Evolutionary conservation across 2,888 invertebrate species (phyloP).

Genomic region (Troilus luridus): DNA sequence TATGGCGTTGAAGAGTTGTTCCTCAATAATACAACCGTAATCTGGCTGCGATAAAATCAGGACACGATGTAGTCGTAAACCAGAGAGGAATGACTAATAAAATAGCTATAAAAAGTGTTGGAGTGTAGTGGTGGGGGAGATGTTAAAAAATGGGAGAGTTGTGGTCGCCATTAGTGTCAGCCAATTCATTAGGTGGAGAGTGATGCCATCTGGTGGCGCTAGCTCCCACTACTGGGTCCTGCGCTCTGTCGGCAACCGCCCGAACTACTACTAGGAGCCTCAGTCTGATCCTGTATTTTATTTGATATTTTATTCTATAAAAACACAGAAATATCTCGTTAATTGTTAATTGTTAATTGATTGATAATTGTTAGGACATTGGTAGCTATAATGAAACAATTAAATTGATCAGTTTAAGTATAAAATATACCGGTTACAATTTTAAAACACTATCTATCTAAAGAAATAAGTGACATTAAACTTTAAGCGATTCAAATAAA

Average conservation of each 20-base stretch:
- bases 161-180: constrained; percentile 55
- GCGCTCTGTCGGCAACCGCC: constrained; percentile 16
- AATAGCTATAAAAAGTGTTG: constrained; percentile 50
- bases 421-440: too few relatives aligned
- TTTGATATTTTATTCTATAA: not conserved
- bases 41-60: constrained; percentile 50
- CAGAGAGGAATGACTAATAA: constrained; percentile 22
- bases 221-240: not conserved
- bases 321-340: too few relatives aligned
- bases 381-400: too few relatives aligned
- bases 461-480: too few relatives aligned
- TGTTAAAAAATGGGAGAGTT: constrained; percentile 39
- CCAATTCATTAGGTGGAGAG: constrained; percentile 58
- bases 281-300: not conserved
- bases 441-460: too few relatives aligned
- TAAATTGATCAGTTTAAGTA: too few relatives aligned
- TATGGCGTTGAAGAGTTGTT: constrained; percentile 32
- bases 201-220: constrained; percentile 58
- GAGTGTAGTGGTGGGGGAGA: constrained; percentile 32
- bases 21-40: constrained; percentile 27
- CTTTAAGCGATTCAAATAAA: too few relatives aligned
- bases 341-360: too few relatives aligned
- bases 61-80: constrained; percentile 28
- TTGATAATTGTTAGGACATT: too few relatives aligned
- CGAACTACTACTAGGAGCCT: not conserved